phyloP scores from a whole-genome alignment of 2,113 vertebrate species.

The Caloenas nicobarica region DNA sequence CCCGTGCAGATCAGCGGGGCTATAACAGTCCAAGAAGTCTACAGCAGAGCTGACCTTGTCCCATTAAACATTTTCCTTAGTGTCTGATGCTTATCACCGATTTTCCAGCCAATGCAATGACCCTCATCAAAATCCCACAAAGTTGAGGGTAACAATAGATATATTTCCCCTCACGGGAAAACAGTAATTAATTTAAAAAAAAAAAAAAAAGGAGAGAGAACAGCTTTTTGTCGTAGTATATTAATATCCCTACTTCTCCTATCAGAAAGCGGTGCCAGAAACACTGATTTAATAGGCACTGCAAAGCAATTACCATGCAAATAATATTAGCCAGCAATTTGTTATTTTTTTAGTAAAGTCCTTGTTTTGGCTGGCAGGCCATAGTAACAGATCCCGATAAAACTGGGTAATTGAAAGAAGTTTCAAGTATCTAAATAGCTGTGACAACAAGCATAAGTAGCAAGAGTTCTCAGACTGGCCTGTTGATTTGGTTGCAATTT shows the following conservation, averaged over 20 bases:
- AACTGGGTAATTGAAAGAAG: slow-evolving; percentile 46
- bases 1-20: neutral
- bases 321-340: slow-evolving; percentile 56
- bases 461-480: neutral
- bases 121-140: neutral
- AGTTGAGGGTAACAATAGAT: neutral
- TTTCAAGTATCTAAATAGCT: slow-evolving; percentile 47
- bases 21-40: neutral
- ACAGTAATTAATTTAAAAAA: neutral
- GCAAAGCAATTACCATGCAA: slow-evolving; percentile 66
- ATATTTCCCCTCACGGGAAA: neutral
- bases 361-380: slow-evolving; percentile 56
- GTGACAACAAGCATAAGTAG: slow-evolving; percentile 37
- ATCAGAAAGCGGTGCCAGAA: slow-evolving; percentile 44
- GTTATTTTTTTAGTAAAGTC: slow-evolving; percentile 34
- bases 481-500: neutral
- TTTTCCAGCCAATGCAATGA: neutral
- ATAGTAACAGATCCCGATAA: slow-evolving; percentile 33
- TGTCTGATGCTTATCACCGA: neutral
- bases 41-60: neutral
- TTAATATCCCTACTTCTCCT: slow-evolving; percentile 51
- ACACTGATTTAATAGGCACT: slow-evolving; percentile 60
- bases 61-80: neutral
- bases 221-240: slow-evolving; percentile 22
- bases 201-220: neutral